These are phyloP conservation scores for Macrotis lagotis DNA, from an alignment of 2,113 vertebrate genomes.

Conservation along the genomic window DNA sequence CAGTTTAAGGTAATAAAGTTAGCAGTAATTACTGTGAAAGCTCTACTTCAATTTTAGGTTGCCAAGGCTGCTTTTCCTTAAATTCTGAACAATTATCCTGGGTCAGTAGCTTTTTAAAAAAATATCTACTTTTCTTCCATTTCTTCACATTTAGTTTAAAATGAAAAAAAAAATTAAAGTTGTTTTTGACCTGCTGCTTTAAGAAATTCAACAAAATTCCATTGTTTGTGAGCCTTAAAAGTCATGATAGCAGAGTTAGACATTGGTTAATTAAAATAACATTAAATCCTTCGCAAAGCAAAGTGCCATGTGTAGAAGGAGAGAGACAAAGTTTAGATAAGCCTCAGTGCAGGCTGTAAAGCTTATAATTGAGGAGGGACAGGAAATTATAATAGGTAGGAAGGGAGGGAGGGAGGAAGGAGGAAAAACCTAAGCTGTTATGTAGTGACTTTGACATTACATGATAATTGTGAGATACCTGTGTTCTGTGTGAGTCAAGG, in stretches of 20 bases:
- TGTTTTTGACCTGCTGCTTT: background rate
- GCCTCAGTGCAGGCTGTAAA: background rate
- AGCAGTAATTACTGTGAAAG: conserved; percentile 67
- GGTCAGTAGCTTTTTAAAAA: background rate
- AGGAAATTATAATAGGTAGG: too few species aligned
- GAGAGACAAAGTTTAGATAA: background rate
- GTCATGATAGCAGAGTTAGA: background rate
- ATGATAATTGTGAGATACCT: background rate
- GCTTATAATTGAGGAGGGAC: background rate
- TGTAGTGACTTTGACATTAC: background rate
- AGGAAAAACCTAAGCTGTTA: background rate
- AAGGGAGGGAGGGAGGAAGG: background rate
- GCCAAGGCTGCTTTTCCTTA: background rate
- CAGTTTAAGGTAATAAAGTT: conserved; percentile 80
- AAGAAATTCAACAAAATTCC: conserved; percentile 18
- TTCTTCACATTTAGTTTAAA: background rate
- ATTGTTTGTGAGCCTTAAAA: conserved; percentile 29
- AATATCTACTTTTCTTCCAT: conserved; percentile 31
- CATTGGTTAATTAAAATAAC: background rate
- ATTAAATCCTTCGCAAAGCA: background rate
- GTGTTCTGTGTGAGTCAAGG: background rate
- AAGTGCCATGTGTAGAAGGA: background rate
- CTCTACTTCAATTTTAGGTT: conserved; percentile 51
- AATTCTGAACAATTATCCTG: conserved; percentile 12
- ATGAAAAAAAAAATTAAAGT: background rate